Evolutionary conservation across 1,140 invertebrate genomes (phyloP).

Genomic region (Pectinophora gossypiella): DNA sequence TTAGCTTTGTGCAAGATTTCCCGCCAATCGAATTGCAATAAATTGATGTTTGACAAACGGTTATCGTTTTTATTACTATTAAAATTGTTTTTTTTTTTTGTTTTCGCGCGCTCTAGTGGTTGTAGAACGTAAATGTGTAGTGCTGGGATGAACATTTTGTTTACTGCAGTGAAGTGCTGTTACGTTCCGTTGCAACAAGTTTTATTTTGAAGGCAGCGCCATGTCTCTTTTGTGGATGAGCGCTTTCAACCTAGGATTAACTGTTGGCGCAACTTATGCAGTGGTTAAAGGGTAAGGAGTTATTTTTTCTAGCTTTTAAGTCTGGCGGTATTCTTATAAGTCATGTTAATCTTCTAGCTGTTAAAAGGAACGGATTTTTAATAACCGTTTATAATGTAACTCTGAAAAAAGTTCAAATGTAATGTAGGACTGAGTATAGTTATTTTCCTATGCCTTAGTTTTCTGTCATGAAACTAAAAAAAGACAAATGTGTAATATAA

Average conservation of each 20-base stretch:
- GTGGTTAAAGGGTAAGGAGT: conserved; percentile 75
- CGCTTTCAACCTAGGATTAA: conserved; percentile 75
- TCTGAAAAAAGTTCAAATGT: no score
- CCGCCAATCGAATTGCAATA: no score
- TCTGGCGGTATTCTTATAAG: no score
- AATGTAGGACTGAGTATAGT: no score
- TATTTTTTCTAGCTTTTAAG: neutral
- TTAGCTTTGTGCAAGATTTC: neutral
- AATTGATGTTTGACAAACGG: neutral
- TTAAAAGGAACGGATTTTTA: no score
- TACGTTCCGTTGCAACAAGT: conserved; percentile 7
- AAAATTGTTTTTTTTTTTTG: neutral
- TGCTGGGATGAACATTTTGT: conserved; percentile 13
- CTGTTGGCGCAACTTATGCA: conserved; percentile 73
- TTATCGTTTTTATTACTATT: neutral
- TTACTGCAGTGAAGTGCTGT: conserved; percentile 19
- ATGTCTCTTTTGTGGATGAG: conserved; percentile 78
- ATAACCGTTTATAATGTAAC: no score
- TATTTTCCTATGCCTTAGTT: no score
- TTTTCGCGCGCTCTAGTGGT: conserved; percentile 4
- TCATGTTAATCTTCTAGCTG: no score
- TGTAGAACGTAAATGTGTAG: conserved; percentile 1
- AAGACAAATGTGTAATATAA: no score
- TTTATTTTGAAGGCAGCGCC: conserved; percentile 11
- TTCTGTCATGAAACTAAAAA: no score